A percentile compares a stretch with the other conserved stretches of the same genome.
These are phyloP conservation scores for Perccottus glenii DNA, from an alignment of 2,113 vertebrate species.

Conservation along the genomic window DNA sequence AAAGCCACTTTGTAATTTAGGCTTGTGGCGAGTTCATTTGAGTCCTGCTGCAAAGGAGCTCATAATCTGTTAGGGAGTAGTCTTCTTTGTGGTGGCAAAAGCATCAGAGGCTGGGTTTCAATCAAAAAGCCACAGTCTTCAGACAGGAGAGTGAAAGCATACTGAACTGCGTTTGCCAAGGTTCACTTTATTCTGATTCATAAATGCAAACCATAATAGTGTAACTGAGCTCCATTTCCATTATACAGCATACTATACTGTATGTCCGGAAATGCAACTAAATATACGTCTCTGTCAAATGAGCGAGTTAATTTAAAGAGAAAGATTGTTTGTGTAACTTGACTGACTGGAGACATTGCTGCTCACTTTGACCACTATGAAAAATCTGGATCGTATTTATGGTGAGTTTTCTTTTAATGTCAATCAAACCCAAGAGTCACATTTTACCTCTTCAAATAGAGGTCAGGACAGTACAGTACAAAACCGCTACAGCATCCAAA, in stretches of 20 bases:
- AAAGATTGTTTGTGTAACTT: conserved; percentile 37
- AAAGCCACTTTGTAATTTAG: conserved; percentile 77
- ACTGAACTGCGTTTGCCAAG: conserved; percentile 50
- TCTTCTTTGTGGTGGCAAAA: conserved; percentile 67
- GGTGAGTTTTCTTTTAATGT: conserved; percentile 17
- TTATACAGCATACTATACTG: conserved; percentile 38
- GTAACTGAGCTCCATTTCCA: conserved; percentile 20
- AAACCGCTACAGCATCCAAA: too few species aligned
- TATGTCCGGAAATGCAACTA: conserved; percentile 19
- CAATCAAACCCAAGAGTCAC: conserved; percentile 38
- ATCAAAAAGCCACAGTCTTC: conserved; percentile 59
- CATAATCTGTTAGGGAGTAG: conserved; percentile 74
- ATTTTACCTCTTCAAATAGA: not conserved
- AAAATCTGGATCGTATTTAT: conserved; percentile 59
- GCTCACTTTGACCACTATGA: conserved; percentile 17
- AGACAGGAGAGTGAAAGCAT: conserved; percentile 48
- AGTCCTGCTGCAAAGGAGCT: conserved; percentile 69
- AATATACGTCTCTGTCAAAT: conserved; percentile 40
- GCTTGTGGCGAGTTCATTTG: conserved; percentile 70
- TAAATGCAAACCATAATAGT: conserved; percentile 51
- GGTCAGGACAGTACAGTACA: too few species aligned
- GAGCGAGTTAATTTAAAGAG: conserved; percentile 45
- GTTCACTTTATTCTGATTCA: conserved; percentile 45
- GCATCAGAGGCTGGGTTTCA: conserved; percentile 48
- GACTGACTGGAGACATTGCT: conserved; percentile 15